Evolutionary conservation across 2,888 invertebrate species (phyloP).

Genomic region (Stenodera caucasica): DNA sequence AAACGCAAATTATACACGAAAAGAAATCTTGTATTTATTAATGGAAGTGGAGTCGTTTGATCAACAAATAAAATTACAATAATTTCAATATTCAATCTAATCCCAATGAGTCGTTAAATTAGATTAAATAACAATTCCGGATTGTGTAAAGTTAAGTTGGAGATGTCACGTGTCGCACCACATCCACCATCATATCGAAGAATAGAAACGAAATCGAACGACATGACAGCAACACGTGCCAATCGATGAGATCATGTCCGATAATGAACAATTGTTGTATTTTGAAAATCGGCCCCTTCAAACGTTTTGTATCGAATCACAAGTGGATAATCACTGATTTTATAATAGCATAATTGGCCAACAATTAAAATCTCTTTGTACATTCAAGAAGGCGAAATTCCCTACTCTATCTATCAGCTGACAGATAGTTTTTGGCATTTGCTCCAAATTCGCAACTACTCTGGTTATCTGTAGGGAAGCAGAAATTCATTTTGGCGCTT

Average conservation of each 20-base stretch:
- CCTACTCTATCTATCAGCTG: too few species aligned
- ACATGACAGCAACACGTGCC: conserved; percentile 1
- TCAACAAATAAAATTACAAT: too few species aligned
- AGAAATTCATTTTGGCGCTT: too few species aligned
- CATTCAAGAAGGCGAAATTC: too few species aligned
- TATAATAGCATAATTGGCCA: neutral
- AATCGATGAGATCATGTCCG: conserved; percentile 2
- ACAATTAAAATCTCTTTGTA: neutral
- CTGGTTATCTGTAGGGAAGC: too few species aligned
- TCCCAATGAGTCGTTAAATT: neutral
- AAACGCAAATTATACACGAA: neutral
- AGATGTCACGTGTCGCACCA: neutral
- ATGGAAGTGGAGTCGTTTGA: too few species aligned
- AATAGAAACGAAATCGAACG: neutral
- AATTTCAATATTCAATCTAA: neutral
- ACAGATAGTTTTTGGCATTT: too few species aligned
- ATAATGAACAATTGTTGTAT: conserved; percentile 7
- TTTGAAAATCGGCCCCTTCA: neutral
- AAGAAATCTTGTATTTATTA: too few species aligned
- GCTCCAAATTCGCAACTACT: too few species aligned
- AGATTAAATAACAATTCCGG: conserved; percentile 2
- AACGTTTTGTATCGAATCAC: neutral
- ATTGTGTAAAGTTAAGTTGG: conserved; percentile 2
- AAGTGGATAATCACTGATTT: conserved; percentile 7
- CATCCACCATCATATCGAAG: neutral